phyloP scores from a whole-genome alignment of 2,888 invertebrate genomes.

The Lasioglossum vierecki region DNA sequence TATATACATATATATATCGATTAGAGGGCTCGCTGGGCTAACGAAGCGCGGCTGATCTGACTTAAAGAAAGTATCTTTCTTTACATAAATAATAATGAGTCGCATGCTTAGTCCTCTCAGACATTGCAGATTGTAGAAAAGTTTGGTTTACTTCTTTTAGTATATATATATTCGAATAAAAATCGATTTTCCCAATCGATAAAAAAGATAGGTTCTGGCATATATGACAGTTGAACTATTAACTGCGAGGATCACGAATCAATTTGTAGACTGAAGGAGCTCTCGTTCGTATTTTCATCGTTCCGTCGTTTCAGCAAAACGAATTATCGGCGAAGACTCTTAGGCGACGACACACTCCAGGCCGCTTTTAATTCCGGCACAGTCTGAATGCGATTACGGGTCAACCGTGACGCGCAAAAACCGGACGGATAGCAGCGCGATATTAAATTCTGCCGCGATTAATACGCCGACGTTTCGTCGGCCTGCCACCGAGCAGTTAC shows the following conservation, averaged over 20 bases:
- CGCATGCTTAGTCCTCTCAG: too few relatives aligned
- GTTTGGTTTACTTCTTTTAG: too few relatives aligned
- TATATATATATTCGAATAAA: not conserved
- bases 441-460: conserved; percentile 29
- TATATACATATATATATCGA: too few relatives aligned
- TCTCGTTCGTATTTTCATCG: not conserved
- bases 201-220: not conserved
- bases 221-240: not conserved
- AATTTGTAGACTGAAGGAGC: not conserved
- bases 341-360: conserved; percentile 4
- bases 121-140: too few relatives aligned
- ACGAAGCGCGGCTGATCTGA: too few relatives aligned
- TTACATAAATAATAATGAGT: too few relatives aligned
- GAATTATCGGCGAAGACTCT: conserved; percentile 1
- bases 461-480: conserved; percentile 10
- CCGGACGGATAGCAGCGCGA: conserved; percentile 15
- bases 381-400: conserved; percentile 32
- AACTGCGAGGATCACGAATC: not conserved
- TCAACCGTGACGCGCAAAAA: conserved; percentile 25
- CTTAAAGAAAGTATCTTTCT: too few relatives aligned
- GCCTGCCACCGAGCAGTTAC: not conserved
- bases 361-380: conserved; percentile 19
- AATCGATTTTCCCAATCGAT: not conserved
- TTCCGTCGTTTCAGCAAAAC: not conserved
- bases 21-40: too few relatives aligned